These are phyloP conservation scores for Hafferia zeledoni DNA, from an alignment of 2,797 vertebrate species.

Conservation along the genomic window DNA sequence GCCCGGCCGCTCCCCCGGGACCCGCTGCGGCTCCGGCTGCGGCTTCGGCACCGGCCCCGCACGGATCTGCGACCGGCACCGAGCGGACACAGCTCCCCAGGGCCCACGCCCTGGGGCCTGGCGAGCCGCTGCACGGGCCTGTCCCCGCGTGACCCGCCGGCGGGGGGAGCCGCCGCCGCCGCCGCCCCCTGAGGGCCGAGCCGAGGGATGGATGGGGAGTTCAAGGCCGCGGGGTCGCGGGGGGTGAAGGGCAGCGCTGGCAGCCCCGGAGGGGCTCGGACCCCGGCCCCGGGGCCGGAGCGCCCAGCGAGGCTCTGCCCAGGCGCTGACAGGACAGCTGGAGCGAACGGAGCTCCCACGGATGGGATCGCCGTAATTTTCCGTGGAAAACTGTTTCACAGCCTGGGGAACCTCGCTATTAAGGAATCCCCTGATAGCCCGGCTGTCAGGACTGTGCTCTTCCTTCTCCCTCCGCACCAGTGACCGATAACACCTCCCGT, in stretches of 20 bases:
- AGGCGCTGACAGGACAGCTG: background rate
- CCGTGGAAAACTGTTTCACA: background rate
- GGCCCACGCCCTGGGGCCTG: background rate
- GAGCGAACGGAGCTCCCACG: background rate
- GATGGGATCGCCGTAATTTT: background rate
- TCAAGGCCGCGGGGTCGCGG: background rate
- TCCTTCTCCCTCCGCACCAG: background rate
- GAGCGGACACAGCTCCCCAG: background rate
- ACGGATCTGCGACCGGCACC: too few relatives aligned
- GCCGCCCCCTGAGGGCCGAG: background rate
- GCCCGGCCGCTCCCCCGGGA: background rate
- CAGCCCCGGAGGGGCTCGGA: background rate
- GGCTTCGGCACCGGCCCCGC: too few relatives aligned
- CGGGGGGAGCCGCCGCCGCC: background rate
- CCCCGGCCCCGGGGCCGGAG: background rate
- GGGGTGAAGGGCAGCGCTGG: background rate
- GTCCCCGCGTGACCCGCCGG: background rate
- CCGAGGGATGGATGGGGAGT: background rate
- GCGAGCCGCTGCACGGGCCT: background rate
- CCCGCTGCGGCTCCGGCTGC: too few relatives aligned
- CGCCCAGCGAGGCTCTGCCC: background rate
- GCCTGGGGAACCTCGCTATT: background rate
- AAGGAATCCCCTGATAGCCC: background rate
- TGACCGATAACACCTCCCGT: background rate
- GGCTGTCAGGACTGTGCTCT: background rate